phyloP scores from a whole-genome alignment of 2,888 invertebrate species.

The Caenorhabditis plicata region DNA sequence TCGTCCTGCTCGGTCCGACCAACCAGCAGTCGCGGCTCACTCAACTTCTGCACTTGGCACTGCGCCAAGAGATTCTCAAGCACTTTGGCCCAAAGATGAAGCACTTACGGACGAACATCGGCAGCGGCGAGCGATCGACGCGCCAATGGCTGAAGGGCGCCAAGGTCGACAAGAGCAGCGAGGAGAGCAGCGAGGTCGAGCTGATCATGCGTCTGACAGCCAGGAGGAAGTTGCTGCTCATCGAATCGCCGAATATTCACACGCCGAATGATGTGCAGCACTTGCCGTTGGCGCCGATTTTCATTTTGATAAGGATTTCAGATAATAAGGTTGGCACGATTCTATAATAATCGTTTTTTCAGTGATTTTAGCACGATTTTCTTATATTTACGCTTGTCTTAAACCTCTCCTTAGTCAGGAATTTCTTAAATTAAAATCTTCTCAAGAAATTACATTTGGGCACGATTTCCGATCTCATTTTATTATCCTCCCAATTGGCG shows the following conservation, averaged over 20 bases:
- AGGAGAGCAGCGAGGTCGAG: constrained; percentile 20
- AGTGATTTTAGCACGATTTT: neutral
- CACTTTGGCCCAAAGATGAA: constrained; percentile 32
- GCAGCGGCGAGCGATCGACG: constrained; percentile 20
- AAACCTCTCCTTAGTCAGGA: neutral
- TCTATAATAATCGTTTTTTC: too few species aligned
- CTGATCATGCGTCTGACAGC: constrained; percentile 44
- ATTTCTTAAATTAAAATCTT: too few species aligned
- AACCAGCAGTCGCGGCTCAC: constrained; percentile 38
- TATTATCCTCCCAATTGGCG: too few species aligned
- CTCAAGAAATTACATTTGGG: too few species aligned
- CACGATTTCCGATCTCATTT: too few species aligned
- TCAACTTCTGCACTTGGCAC: constrained; percentile 38
- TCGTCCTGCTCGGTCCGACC: constrained; percentile 88
- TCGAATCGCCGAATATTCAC: constrained; percentile 48
- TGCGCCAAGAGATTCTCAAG: constrained; percentile 32
- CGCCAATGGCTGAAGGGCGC: constrained; percentile 8
- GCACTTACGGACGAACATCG: constrained; percentile 29
- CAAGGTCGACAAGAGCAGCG: constrained; percentile 25
- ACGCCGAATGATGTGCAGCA: constrained; percentile 42
- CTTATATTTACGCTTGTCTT: too few species aligned
- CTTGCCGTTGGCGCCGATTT: constrained; percentile 44
- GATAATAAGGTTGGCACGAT: constrained; percentile 39
- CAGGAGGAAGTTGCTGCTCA: constrained; percentile 36
- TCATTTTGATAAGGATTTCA: constrained; percentile 43